phyloP scores from a whole-genome alignment of 2,888 invertebrate species.

The Sminthurides aquaticus region DNA sequence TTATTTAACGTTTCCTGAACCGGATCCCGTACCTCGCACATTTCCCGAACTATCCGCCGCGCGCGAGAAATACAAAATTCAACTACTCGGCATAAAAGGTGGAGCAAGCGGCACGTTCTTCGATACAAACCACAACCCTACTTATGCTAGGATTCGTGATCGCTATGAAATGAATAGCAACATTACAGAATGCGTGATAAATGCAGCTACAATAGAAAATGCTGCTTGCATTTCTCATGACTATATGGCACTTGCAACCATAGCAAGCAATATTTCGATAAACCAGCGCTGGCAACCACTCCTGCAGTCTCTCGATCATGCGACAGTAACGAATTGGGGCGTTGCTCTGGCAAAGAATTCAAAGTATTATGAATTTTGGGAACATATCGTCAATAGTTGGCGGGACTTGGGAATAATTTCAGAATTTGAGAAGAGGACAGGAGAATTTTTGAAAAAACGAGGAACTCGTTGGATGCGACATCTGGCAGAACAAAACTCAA shows the following conservation, averaged over 20 bases:
- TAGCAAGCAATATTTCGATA: not conserved
- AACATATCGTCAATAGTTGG: not conserved
- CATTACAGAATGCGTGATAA: not conserved
- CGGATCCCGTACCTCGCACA: not conserved
- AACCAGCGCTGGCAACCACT: not conserved
- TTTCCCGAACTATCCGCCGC: not conserved
- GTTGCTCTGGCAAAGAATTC: not conserved
- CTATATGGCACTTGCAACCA: not conserved
- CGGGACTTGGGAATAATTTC: not conserved
- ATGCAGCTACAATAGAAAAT: not conserved
- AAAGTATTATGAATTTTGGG: not conserved
- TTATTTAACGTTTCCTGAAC: slow-evolving; percentile 11
- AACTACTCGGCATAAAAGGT: not conserved
- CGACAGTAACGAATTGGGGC: not conserved
- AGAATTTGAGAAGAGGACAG: not conserved
- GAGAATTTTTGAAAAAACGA: not conserved
- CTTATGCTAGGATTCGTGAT: not conserved
- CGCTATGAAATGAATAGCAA: not conserved
- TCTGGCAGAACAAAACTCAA: not conserved
- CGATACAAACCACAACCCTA: not conserved
- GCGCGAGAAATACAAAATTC: not conserved
- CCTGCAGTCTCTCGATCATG: not conserved
- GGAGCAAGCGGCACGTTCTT: not conserved
- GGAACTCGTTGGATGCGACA: not conserved
- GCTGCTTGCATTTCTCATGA: not conserved